Conservation (phyloP, 2,113 vertebrate genomes). For the Propithecus coquereli region DNA sequence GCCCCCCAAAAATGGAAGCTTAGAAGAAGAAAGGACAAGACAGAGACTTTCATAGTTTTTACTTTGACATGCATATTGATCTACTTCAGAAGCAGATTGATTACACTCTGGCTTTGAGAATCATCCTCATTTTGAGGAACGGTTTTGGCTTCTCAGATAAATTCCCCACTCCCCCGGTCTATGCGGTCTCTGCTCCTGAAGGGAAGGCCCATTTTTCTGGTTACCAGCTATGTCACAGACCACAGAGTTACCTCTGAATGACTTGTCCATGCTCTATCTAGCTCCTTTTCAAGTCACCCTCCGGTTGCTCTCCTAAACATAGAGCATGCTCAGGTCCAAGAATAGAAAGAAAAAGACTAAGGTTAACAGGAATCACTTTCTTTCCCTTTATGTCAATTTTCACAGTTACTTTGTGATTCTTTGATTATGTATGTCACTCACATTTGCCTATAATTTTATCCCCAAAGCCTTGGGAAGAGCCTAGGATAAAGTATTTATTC, state of each 20-base stretch:
- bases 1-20: background rate
- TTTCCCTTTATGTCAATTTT: background rate
- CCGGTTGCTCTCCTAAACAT: background rate
- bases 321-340: background rate
- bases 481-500: background rate
- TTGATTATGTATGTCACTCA: background rate
- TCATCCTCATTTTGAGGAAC: background rate
- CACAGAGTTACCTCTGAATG: background rate
- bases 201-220: background rate
- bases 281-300: background rate
- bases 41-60: background rate
- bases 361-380: background rate
- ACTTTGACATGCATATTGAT: background rate
- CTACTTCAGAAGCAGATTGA: background rate
- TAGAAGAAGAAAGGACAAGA: background rate
- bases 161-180: fast-evolving
- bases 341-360: background rate
- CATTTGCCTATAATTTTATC: background rate
- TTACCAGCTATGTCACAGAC: background rate
- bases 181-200: background rate
- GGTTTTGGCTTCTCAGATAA: background rate
- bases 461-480: background rate
- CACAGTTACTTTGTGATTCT: background rate
- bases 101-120: background rate
- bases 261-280: background rate